These are phyloP conservation scores for Oryzias dopingdopingensis DNA, from an alignment of 2,797 vertebrate genomes.

Conservation along the genomic window DNA sequence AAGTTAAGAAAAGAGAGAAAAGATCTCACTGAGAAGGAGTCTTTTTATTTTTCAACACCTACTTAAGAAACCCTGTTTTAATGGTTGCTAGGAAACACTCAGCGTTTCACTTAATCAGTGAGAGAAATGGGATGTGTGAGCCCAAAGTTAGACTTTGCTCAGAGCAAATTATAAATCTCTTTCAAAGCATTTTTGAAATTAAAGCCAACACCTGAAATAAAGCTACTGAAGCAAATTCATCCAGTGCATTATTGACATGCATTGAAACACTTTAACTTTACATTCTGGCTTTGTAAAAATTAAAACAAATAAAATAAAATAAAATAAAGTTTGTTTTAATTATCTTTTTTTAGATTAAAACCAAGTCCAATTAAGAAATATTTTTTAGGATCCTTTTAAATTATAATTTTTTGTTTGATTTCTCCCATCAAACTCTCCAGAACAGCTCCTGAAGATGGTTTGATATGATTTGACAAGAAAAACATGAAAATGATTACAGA, in stretches of 20 bases:
- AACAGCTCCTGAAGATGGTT: slow-evolving; percentile 5
- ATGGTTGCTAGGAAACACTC: slow-evolving; percentile 76
- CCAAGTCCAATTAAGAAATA: too few relatives aligned
- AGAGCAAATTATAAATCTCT: slow-evolving; percentile 38
- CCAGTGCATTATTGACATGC: too few relatives aligned
- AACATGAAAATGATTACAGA: too few relatives aligned
- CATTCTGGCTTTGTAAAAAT: not conserved
- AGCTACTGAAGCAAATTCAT: too few relatives aligned
- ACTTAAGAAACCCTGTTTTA: slow-evolving; percentile 71
- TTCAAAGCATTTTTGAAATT: slow-evolving; percentile 19
- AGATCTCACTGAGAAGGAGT: slow-evolving; percentile 48
- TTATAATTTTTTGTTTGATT: too few relatives aligned
- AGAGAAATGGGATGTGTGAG: slow-evolving; percentile 40
- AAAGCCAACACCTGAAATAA: slow-evolving; percentile 16
- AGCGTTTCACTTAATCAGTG: slow-evolving; percentile 38
- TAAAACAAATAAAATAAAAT: not conserved
- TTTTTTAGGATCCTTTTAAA: too few relatives aligned
- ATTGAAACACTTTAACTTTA: too few relatives aligned
- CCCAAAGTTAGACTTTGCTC: slow-evolving; percentile 38
- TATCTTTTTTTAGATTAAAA: too few relatives aligned
- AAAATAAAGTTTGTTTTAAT: not conserved
- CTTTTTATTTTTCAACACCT: slow-evolving; percentile 36
- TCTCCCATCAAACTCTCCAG: slow-evolving; percentile 1
- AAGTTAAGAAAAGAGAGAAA: slow-evolving; percentile 55
- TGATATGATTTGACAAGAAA: slow-evolving; percentile 1